These are phyloP conservation scores for Littorina saxatilis DNA, from an alignment of 1,140 invertebrate genomes.

Conservation along the genomic window DNA sequence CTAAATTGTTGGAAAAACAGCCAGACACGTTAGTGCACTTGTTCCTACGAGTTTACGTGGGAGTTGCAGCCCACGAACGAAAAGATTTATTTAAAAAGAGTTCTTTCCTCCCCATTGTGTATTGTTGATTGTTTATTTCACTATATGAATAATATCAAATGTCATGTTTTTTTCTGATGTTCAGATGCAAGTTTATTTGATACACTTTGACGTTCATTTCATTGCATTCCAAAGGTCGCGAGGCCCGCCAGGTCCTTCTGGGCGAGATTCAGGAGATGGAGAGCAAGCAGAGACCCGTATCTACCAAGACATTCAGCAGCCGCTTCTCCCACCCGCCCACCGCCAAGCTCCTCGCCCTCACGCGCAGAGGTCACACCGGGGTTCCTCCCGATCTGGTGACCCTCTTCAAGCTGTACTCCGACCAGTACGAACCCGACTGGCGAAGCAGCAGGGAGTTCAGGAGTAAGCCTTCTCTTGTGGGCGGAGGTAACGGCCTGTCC, in stretches of 20 bases:
- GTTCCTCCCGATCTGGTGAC: slow-evolving; percentile 58
- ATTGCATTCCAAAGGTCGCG: too few species aligned
- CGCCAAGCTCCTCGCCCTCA: slow-evolving; percentile 57
- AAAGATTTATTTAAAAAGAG: too few species aligned
- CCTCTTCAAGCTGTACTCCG: slow-evolving; percentile 67
- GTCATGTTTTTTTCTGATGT: too few species aligned
- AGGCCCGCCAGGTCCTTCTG: slow-evolving; percentile 63
- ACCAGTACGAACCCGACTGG: slow-evolving; percentile 69
- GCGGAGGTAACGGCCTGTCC: background rate
- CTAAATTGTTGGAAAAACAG: too few species aligned
- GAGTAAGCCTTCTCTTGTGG: background rate
- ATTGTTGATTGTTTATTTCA: too few species aligned
- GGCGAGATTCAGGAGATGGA: slow-evolving; percentile 58
- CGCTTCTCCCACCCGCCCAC: slow-evolving; percentile 55
- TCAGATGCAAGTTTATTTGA: too few species aligned
- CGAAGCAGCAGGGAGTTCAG: background rate
- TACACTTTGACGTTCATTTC: too few species aligned
- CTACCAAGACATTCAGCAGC: slow-evolving; percentile 38
- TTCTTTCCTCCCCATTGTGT: too few species aligned
- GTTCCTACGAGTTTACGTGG: too few species aligned
- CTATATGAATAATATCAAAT: too few species aligned
- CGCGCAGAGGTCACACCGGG: slow-evolving; percentile 40
- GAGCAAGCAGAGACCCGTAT: slow-evolving; percentile 45
- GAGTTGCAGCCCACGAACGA: too few species aligned
- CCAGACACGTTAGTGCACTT: too few species aligned